Evolutionary conservation across 1,140 invertebrate species (phyloP), one percentile per base, ranked within the genome.

Genomic region (Brachionus asplanchnoidis): DNA sequence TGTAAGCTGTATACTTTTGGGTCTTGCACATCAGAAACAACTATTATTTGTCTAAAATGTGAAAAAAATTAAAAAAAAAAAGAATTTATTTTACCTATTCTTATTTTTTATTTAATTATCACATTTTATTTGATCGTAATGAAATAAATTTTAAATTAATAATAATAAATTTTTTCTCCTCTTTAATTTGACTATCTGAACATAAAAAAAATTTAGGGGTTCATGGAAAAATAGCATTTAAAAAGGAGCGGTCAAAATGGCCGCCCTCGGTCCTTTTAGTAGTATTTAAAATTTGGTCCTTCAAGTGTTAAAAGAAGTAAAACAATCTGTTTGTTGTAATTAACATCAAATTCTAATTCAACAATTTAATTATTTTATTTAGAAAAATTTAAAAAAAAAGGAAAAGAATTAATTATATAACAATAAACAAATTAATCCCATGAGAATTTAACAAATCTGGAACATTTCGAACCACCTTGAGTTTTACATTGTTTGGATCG

Each of bases 361-460:
- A 36, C 32, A 36, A 36, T 60, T 60, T 11, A 60, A 60, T 20
- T 7, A 23, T 32, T 60, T 60, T 60, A 60, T 60, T 60, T 20
- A 23, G 1, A 65, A 28, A 23, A 70, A 14, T 36, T 14, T 32
- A 40, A 70, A 32, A 66, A 26, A 66, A 17, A 66, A 66, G 14
- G 17, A 17, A 42, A 40, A 70, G 3, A 70, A 32, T 28, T 75
- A 46, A 12, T 77, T 77, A 77, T 46, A 77, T 77, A 26, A 77
- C 73, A 50, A 77, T 77, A 50, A 77, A 77, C 73, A 77, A 77
- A 50, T 77, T 77, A 53, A 77, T 77, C 50, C 20, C 40, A 77
- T 77, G 73, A 77, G 73, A 50, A 77, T 77, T 46, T 50, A 77
- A 46, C n/a, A 77, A 77, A 77, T 77, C 40, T 4, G 73, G 73